Percentiles rank a stretch among this genome's conserved stretches.
Evolutionary conservation across 2,888 invertebrate genomes (phyloP).

Genomic region (Noctua fimbriata): DNA sequence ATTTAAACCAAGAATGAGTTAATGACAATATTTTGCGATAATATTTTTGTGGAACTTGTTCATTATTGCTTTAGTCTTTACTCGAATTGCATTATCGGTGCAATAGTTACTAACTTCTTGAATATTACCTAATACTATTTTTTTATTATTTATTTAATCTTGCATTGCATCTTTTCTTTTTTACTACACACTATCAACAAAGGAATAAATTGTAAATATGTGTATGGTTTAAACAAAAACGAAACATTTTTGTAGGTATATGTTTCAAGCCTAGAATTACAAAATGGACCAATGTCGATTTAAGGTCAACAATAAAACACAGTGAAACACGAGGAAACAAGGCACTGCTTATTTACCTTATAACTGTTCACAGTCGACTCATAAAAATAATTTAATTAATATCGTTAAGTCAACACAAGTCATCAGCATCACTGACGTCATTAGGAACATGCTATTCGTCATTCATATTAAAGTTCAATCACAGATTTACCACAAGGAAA

Average conservation of each 20-base stretch:
- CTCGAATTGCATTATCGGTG: background rate
- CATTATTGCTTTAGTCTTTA: conserved; percentile 6
- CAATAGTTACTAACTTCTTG: background rate
- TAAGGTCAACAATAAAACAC: background rate
- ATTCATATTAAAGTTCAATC: background rate
- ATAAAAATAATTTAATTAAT: conserved; percentile 40
- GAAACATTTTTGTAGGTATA: no score
- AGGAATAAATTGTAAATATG: background rate
- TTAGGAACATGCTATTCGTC: conserved; percentile 21
- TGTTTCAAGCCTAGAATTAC: background rate
- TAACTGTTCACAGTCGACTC: conserved; percentile 5
- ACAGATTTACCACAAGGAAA: background rate
- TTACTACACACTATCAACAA: background rate
- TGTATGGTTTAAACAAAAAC: background rate
- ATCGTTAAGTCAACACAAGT: conserved; percentile 32
- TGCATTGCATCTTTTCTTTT: background rate
- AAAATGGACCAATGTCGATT: background rate
- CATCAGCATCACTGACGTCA: conserved; percentile 34
- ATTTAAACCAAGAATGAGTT: background rate
- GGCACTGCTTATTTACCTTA: background rate
- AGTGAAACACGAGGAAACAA: background rate
- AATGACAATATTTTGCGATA: background rate
- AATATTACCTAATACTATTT: no score
- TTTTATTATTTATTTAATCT: background rate
- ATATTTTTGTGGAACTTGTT: conserved; percentile 7